Evolutionary conservation across 2,113 vertebrate genomes (phyloP).

Genomic region (Tiliqua scincoides): DNA sequence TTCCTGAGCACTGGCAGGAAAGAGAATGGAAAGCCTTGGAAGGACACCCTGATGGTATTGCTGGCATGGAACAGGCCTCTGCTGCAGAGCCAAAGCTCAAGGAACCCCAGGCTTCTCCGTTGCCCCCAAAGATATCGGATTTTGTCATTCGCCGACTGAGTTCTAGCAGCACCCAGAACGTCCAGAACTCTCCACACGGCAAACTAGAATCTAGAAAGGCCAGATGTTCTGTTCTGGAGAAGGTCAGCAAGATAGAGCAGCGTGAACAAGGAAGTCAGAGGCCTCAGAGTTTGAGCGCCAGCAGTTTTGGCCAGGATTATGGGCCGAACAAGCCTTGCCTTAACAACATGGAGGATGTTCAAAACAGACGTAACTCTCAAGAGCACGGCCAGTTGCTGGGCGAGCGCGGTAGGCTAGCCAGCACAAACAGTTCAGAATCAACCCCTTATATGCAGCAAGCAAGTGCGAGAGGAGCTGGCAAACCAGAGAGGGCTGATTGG

Average conservation of each 20-base stretch:
- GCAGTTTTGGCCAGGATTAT: slow-evolving; percentile 56
- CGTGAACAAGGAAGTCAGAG: slow-evolving; percentile 78
- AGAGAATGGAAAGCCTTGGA: slow-evolving; percentile 50
- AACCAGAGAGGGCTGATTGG: slow-evolving; percentile 59
- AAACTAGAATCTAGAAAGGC: slow-evolving; percentile 61
- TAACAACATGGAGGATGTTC: slow-evolving; percentile 75
- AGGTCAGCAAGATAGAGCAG: slow-evolving; percentile 89
- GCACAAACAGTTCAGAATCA: slow-evolving; percentile 46
- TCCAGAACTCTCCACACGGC: slow-evolving; percentile 50
- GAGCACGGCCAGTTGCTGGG: slow-evolving; percentile 40
- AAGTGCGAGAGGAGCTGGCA: slow-evolving; percentile 19
- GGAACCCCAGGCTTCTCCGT: slow-evolving; percentile 74
- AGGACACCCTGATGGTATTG: slow-evolving; percentile 62
- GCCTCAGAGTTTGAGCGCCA: slow-evolving; percentile 58
- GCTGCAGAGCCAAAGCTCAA: slow-evolving; percentile 71
- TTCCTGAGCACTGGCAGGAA: slow-evolving; percentile 47
- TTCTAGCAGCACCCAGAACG: slow-evolving; percentile 59
- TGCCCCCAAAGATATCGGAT: slow-evolving; percentile 68
- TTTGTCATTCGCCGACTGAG: slow-evolving; percentile 59
- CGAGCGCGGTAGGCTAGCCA: slow-evolving; percentile 29
- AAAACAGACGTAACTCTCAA: slow-evolving; percentile 66
- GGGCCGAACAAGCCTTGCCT: slow-evolving; percentile 29
- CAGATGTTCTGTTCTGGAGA: slow-evolving; percentile 89
- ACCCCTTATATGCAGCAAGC: slow-evolving; percentile 30
- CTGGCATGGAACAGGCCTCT: neutral